Percentiles rank a stretch among this genome's conserved stretches.
These are phyloP conservation scores for Octonoba sinensis DNA, from an alignment of 2,888 invertebrate species.

Conservation along the genomic window DNA sequence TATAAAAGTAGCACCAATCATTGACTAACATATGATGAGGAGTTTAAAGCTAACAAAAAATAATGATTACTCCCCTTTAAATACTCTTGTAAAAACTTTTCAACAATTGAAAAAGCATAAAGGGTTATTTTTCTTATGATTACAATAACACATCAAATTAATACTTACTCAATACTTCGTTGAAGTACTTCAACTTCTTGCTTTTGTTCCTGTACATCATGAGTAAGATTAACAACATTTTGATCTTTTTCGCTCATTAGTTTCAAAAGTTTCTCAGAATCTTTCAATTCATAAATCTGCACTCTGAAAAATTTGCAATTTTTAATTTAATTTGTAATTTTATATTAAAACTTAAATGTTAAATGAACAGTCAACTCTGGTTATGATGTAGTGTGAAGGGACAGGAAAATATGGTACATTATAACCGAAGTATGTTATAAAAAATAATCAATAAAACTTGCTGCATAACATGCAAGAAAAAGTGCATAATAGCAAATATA, in stretches of 20 bases:
- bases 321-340: not conserved
- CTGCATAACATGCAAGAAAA: no score
- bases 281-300: conserved; percentile 41
- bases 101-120: no score
- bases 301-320: conserved; percentile 6
- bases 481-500: no score
- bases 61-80: no score
- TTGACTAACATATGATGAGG: no score
- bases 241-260: conserved; percentile 66
- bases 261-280: conserved; percentile 58
- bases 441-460: no score
- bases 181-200: conserved; percentile 56
- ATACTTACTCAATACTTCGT: conserved; percentile 47
- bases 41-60: no score
- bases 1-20: no score
- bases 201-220: conserved; percentile 47
- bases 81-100: no score
- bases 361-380: not conserved
- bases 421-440: no score
- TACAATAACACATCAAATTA: not conserved
- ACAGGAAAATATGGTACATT: no score
- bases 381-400: no score
- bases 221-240: conserved; percentile 64
- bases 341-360: not conserved
- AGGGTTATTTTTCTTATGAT: not conserved